A percentile compares a stretch with the other conserved stretches of the same genome.
Conservation (phyloP, 2,888 invertebrate species). For the Dioctria rufipes region DNA sequence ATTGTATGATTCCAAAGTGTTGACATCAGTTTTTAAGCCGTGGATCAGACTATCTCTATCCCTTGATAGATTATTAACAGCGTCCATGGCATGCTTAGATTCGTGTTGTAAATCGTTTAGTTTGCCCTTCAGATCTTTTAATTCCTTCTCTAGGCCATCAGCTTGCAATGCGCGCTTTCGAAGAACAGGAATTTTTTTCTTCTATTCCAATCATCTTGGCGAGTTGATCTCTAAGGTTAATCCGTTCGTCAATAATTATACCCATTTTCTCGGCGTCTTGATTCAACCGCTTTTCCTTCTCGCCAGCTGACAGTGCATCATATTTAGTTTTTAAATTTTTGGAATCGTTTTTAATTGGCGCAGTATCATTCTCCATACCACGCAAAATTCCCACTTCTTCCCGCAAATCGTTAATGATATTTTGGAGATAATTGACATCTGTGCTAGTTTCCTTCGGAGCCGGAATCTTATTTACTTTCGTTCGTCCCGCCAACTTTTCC, state of each 20-base stretch:
- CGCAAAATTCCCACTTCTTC: slow-evolving; percentile 45
- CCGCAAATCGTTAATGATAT: slow-evolving; percentile 41
- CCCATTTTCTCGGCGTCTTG: too few relatives aligned
- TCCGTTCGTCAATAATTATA: too few relatives aligned
- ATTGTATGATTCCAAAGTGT: too few relatives aligned
- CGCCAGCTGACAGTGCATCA: neutral
- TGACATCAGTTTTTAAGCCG: too few relatives aligned
- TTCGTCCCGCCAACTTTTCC: slow-evolving; percentile 63
- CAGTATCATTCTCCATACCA: slow-evolving; percentile 30
- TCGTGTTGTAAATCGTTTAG: neutral
- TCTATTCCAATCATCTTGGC: too few relatives aligned
- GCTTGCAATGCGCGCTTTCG: too few relatives aligned
- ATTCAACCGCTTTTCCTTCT: too few relatives aligned
- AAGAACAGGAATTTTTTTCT: too few relatives aligned
- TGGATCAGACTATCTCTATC: too few relatives aligned
- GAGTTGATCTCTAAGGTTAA: too few relatives aligned
- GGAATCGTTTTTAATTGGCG: neutral
- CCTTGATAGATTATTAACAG: neutral
- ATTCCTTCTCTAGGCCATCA: neutral
- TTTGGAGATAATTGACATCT: slow-evolving; percentile 49
- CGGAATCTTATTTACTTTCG: slow-evolving; percentile 57
- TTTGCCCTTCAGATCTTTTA: too few relatives aligned
- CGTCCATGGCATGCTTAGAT: too few relatives aligned
- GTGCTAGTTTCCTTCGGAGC: slow-evolving; percentile 29
- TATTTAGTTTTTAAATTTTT: slow-evolving; percentile 25